phyloP scores from a whole-genome alignment of 2,113 vertebrate genomes.

The Euleptes europaea region DNA sequence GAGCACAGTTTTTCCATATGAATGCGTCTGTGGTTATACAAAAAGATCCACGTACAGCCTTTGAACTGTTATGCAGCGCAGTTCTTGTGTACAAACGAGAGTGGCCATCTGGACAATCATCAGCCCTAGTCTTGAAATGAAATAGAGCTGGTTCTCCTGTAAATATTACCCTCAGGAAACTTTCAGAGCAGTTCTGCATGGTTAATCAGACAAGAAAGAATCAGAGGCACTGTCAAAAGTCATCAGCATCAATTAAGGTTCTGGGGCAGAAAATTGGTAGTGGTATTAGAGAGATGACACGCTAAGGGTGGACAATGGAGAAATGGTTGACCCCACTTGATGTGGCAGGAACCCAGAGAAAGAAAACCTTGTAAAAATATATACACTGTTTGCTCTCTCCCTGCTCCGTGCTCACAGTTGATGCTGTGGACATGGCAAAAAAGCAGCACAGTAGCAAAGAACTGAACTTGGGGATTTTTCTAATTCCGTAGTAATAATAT shows the following conservation, averaged over 20 bases:
- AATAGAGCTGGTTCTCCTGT: background rate
- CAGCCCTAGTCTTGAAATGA: background rate
- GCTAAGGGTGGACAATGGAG: background rate
- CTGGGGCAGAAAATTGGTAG: background rate
- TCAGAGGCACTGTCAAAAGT: background rate
- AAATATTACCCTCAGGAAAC: background rate
- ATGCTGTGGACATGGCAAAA: background rate
- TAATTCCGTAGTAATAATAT: background rate
- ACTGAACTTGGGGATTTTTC: background rate
- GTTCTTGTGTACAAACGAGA: background rate
- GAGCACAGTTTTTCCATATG: too few relatives aligned
- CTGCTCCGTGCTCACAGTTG: background rate
- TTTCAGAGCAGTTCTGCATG: background rate
- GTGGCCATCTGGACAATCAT: background rate
- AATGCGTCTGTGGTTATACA: background rate
- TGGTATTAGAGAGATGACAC: background rate
- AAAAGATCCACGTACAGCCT: background rate
- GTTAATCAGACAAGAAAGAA: background rate
- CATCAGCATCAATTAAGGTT: background rate
- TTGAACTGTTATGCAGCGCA: background rate
- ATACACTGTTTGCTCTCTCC: background rate
- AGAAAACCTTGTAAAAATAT: background rate
- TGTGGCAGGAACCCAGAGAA: background rate
- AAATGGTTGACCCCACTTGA: conserved; percentile 8
- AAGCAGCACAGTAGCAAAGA: background rate